phyloP scores from a whole-genome alignment of 2,797 vertebrate genomes.

The Micrastur ruficollis region DNA sequence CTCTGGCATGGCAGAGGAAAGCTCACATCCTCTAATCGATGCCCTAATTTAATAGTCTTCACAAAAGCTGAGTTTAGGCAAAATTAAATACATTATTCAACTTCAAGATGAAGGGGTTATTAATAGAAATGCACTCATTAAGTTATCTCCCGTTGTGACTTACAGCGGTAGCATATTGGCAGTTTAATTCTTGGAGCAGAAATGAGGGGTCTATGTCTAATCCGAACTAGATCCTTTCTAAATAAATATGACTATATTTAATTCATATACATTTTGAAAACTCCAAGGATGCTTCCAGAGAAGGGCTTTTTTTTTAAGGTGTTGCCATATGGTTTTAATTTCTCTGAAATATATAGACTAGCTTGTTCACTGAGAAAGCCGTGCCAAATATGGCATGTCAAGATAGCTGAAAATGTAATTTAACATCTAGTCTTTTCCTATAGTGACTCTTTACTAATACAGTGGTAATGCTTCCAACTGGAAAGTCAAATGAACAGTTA shows the following conservation, averaged over 20 bases:
- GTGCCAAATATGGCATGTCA: slow-evolving; percentile 70
- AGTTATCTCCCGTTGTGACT: neutral
- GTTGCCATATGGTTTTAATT: slow-evolving; percentile 80
- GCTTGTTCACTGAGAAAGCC: slow-evolving; percentile 64
- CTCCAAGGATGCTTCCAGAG: slow-evolving; percentile 68
- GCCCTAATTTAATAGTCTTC: neutral
- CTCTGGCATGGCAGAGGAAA: neutral
- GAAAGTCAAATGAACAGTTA: slow-evolving; percentile 57
- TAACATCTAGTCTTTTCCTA: slow-evolving; percentile 68
- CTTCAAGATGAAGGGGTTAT: slow-evolving; percentile 24
- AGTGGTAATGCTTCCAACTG: slow-evolving; percentile 11
- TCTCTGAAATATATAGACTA: slow-evolving; percentile 74
- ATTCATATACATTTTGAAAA: slow-evolving; percentile 65
- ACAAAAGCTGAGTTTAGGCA: neutral
- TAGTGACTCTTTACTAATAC: slow-evolving; percentile 41
- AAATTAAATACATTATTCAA: slow-evolving; percentile 46
- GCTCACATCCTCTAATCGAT: neutral
- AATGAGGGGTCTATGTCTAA: slow-evolving; percentile 14
- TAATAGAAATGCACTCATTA: neutral
- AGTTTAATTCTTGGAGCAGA: slow-evolving; percentile 29
- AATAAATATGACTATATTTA: slow-evolving; percentile 68
- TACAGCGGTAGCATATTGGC: slow-evolving; percentile 16
- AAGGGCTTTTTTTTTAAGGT: slow-evolving; percentile 62
- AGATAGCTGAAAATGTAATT: slow-evolving; percentile 73
- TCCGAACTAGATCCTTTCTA: slow-evolving; percentile 51